Percentiles rank a stretch among this genome's conserved stretches.
Conservation (phyloP, 1,140 invertebrate species). For the Megalonaias nervosa region DNA sequence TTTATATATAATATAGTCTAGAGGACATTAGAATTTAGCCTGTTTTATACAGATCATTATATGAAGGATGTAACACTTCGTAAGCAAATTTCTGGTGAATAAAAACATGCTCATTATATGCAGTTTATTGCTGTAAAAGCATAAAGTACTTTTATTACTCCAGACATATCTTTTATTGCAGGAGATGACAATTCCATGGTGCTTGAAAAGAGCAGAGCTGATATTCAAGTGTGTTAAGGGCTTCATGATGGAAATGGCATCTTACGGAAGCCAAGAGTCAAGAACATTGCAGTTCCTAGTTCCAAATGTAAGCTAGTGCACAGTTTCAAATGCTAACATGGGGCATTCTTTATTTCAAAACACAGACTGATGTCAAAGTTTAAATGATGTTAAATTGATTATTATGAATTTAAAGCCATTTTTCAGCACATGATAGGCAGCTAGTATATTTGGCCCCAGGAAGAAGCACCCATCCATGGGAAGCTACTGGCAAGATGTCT, state of each 20-base stretch:
- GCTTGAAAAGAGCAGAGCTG: conserved; percentile 93
- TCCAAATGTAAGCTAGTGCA: conserved; percentile 77
- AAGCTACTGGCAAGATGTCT: too few relatives aligned
- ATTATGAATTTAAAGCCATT: neutral
- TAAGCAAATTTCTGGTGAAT: too few relatives aligned
- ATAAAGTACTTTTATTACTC: neutral
- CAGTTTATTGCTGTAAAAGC: too few relatives aligned
- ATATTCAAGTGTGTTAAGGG: conserved; percentile 99
- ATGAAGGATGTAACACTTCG: too few relatives aligned
- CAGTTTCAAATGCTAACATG: neutral
- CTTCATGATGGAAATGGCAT: conserved; percentile 98
- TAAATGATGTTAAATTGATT: neutral
- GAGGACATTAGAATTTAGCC: too few relatives aligned
- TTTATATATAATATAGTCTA: too few relatives aligned
- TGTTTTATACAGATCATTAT: too few relatives aligned
- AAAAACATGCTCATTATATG: too few relatives aligned
- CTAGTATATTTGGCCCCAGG: neutral
- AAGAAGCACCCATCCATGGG: neutral
- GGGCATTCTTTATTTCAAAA: neutral
- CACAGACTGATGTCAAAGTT: neutral
- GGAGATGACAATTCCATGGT: conserved; percentile 98
- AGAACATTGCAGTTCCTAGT: conserved; percentile 90
- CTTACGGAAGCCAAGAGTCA: conserved; percentile 87
- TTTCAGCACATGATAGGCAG: neutral
- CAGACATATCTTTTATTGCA: conserved; percentile 29